Evolutionary conservation across 2,113 vertebrate species (phyloP), one percentile per base, ranked within the genome.

Genomic region (Spheniscus mendiculus): DNA sequence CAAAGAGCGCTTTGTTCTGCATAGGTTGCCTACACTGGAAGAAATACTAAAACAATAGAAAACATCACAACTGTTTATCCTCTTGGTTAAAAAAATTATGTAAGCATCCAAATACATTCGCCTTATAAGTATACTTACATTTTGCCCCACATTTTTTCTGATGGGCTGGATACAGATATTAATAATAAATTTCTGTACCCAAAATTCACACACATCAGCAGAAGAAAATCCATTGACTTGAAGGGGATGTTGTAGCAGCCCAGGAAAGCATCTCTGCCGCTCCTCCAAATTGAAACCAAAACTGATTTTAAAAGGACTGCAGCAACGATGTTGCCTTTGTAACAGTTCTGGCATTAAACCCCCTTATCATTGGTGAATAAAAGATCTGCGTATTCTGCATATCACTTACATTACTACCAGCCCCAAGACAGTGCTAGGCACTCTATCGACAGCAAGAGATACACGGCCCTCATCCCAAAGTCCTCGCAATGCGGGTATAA

Each of bases 1-100:
- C 96, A 96, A 96, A 96, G 94, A 88, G 67, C 1, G 5, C 78
- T 94, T 97, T 97, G 91, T 96, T 96, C 87, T 73, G 78, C 63
- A 88, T 66, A 95, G 88, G 91, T 95, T 96, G 83, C 86, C 84
- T 91, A 58, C 32, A 5, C 30, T 11, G 6, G 36, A 85, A 87
- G 74, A 95, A 95, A 91, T 61, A 58, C 34, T 88, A 49, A 94
- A 90, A 90, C 91, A 94, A 91, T n/a, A 86, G 70, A 80, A 95
- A 91, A 83, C 62, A 91, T 52, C 58, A 61, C 29, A 91, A 97
- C 53, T 93, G 58, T 91, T 96, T 80, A 73, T 91, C 78, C 32
- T 71, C 23, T 73, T 36, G 11, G 32, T 94, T 73, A 49, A 94
- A 92, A 88, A 83, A 50, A 40, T 13, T 3, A 70, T 53, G 27